These are phyloP conservation scores for Camponotus pennsylvanicus DNA, from an alignment of 1,140 invertebrate genomes.

Conservation along the genomic window DNA sequence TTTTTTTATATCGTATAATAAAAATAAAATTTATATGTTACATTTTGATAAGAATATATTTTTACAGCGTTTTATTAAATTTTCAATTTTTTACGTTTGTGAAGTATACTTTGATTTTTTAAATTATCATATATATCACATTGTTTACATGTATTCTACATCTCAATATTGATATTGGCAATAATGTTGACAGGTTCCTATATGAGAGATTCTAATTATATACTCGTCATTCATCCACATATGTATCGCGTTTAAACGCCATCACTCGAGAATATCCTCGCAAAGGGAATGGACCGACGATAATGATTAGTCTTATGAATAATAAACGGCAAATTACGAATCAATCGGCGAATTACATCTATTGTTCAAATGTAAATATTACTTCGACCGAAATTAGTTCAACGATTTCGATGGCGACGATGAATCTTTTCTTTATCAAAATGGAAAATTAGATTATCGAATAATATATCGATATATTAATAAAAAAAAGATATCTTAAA, in stretches of 20 bases:
- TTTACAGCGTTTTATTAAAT: not conserved
- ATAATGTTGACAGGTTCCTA: conserved; percentile 24
- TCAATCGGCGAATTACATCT: conserved; percentile 26
- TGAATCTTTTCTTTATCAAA: not conserved
- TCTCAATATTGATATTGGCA: conserved; percentile 20
- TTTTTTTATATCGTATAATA: conserved; percentile 1
- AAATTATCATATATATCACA: not conserved
- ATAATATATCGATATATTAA: not conserved
- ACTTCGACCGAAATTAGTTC: not conserved
- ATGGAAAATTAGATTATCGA: not conserved
- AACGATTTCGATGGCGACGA: too few species aligned
- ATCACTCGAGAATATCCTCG: conserved; percentile 54
- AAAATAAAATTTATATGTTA: not conserved
- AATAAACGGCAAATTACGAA: conserved; percentile 53
- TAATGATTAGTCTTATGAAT: conserved; percentile 56
- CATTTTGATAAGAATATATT: too few species aligned
- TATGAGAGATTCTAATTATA: conserved; percentile 54
- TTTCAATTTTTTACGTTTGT: not conserved
- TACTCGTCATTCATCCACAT: conserved; percentile 42
- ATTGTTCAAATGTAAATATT: conserved; percentile 8
- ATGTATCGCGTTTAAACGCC: conserved; percentile 35
- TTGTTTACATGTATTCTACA: not conserved
- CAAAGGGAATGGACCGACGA: conserved; percentile 29
- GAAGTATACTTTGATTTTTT: not conserved
- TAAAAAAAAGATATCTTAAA: not conserved